These are phyloP conservation scores for Lasioglossum villosulum DNA, from an alignment of 2,888 invertebrate genomes.

Conservation along the genomic window DNA sequence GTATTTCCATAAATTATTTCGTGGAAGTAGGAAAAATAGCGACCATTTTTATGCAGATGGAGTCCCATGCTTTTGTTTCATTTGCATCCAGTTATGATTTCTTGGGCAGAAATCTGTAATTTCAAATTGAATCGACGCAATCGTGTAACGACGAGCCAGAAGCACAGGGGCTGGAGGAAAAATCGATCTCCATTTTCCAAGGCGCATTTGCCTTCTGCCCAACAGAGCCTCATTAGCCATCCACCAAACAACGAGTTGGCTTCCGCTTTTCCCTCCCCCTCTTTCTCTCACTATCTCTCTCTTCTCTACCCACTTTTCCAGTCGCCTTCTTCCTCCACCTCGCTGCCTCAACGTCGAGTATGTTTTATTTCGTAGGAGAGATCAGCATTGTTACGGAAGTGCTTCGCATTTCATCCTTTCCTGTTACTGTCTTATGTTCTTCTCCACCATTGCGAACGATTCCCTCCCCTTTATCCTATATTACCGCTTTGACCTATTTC, in stretches of 20 bases:
- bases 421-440: constrained; percentile 23
- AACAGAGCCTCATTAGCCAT: constrained; percentile 77
- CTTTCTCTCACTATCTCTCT: constrained; percentile 6
- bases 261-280: constrained; percentile 36
- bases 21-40: too few species aligned
- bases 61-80: neutral
- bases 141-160: constrained; percentile 19
- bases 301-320: constrained; percentile 25
- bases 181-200: constrained; percentile 72
- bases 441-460: constrained; percentile 21
- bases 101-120: neutral
- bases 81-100: neutral
- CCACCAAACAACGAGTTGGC: constrained; percentile 71
- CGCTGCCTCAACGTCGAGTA: constrained; percentile 62
- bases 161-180: constrained; percentile 38
- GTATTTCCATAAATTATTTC: too few species aligned
- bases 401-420: constrained; percentile 73
- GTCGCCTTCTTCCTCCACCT: constrained; percentile 36
- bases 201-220: constrained; percentile 62
- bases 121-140: neutral
- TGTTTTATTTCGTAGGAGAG: constrained; percentile 78
- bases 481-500: neutral
- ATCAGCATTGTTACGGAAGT: constrained; percentile 81
- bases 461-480: neutral
- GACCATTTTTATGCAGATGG: too few species aligned